Evolutionary conservation across 2,888 invertebrate species (phyloP).

Genomic region (Lagria hirta): DNA sequence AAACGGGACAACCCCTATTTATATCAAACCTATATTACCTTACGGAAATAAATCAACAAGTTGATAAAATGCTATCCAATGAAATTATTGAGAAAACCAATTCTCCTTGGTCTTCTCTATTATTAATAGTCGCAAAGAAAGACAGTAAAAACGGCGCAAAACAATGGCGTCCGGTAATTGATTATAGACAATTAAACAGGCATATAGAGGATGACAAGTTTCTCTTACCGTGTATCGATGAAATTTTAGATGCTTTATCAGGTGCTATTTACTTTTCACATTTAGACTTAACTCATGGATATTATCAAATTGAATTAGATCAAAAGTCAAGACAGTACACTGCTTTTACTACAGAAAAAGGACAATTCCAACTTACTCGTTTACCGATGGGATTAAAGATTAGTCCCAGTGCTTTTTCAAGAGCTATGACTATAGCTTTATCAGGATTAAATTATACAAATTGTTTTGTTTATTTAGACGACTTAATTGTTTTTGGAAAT

Average conservation of each 20-base stretch:
- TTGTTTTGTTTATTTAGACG: conserved; percentile 22
- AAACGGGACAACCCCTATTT: too few relatives aligned
- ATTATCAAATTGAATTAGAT: background rate
- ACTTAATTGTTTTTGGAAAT: conserved; percentile 32
- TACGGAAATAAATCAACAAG: too few relatives aligned
- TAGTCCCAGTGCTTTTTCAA: conserved; percentile 17
- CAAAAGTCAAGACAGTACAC: background rate
- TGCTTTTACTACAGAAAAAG: conserved; percentile 33
- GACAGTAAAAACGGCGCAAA: background rate
- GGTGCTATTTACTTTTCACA: background rate
- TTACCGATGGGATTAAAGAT: background rate
- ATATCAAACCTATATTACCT: too few relatives aligned
- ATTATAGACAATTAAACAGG: background rate
- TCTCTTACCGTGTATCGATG: background rate
- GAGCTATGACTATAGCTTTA: background rate
- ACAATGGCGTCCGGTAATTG: background rate
- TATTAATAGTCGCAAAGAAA: conserved; percentile 30
- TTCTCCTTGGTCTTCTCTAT: too few relatives aligned
- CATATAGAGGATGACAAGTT: background rate
- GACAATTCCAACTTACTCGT: background rate
- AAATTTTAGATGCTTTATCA: background rate
- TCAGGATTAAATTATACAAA: background rate
- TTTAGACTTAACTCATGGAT: background rate
- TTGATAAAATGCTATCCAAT: too few relatives aligned
- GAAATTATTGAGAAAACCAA: too few relatives aligned